Conservation (phyloP, 2,113 vertebrate genomes). For the Cnemophilus loriae region DNA sequence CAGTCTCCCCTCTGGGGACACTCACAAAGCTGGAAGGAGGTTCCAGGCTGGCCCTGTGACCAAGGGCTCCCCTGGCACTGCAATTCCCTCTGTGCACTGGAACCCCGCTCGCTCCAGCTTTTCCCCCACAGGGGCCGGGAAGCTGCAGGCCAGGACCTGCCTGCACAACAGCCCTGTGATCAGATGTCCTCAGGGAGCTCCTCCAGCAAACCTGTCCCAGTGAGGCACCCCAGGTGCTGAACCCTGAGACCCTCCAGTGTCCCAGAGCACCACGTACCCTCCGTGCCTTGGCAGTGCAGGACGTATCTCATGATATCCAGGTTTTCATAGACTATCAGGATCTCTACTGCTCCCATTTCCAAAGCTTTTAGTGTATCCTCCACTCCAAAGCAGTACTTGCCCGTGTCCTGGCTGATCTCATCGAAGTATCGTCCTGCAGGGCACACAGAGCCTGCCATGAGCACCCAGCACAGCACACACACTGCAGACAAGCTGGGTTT, state of each 20-base stretch:
- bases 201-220: background rate
- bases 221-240: background rate
- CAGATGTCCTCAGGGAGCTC: background rate
- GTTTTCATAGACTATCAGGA: constrained; percentile 99
- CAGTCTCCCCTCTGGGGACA: background rate
- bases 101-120: background rate
- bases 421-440: constrained; percentile 93
- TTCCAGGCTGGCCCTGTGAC: background rate
- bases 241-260: background rate
- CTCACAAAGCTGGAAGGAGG: background rate
- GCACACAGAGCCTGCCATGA: background rate
- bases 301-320: constrained; percentile 99
- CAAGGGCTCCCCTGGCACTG: background rate
- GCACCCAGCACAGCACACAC: accelerated
- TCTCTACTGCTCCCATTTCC: constrained; percentile 99
- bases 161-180: background rate
- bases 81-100: background rate
- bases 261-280: constrained; percentile 71
- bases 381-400: constrained; percentile 98
- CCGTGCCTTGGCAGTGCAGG: constrained; percentile 92
- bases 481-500: background rate
- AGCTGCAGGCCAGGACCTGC: background rate
- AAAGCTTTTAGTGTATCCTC: constrained; percentile 98
- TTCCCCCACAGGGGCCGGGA: background rate
- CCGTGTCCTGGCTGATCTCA: constrained; percentile 98